phyloP scores from a whole-genome alignment of 2,797 vertebrate genomes.

The Sarcophilus harrisii region DNA sequence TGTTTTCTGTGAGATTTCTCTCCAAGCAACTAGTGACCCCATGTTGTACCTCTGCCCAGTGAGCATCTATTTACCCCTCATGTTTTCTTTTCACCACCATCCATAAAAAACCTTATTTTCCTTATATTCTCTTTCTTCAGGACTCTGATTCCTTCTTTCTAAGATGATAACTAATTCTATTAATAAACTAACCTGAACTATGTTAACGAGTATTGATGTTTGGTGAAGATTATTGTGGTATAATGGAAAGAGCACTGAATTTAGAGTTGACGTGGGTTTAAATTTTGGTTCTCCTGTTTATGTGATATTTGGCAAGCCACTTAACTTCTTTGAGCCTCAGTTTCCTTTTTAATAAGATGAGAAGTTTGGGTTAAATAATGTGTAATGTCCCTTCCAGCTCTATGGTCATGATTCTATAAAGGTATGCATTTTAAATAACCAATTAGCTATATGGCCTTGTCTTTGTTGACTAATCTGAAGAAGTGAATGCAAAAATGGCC shows the following conservation, averaged over 20 bases:
- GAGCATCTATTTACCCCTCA: neutral
- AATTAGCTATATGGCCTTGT: neutral
- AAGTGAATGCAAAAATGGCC: neutral
- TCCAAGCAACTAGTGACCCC: neutral
- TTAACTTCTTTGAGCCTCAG: neutral
- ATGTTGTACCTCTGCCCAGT: neutral
- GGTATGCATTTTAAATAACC: neutral
- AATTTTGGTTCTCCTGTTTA: neutral
- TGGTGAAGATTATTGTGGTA: neutral
- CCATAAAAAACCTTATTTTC: neutral
- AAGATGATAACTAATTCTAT: neutral
- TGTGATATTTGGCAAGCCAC: neutral
- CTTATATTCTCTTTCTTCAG: constrained; percentile 6
- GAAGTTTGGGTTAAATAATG: neutral
- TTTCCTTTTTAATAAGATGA: neutral
- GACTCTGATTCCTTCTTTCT: neutral
- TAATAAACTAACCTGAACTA: neutral
- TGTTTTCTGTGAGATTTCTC: neutral
- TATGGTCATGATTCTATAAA: neutral
- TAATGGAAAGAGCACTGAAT: neutral
- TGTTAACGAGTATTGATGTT: neutral
- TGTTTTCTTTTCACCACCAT: neutral
- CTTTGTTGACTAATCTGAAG: neutral
- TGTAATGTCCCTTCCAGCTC: neutral
- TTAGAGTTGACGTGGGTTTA: neutral